Conservation (phyloP, 2,113 vertebrate species). For the Phoxinus phoxinus region DNA sequence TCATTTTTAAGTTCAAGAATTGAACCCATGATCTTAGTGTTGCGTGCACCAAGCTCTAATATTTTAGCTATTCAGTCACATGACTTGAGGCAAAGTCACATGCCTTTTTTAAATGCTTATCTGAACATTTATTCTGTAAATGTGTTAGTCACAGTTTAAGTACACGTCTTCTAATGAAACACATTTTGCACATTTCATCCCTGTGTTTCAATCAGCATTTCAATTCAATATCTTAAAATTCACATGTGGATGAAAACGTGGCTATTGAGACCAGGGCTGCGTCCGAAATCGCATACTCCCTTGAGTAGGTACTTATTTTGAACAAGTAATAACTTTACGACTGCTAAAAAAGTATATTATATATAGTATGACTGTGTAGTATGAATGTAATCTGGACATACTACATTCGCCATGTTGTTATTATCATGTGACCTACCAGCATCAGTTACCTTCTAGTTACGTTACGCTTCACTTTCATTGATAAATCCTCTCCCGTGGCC, state of each 20-base stretch:
- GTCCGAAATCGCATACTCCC: no score
- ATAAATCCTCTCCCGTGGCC: no score
- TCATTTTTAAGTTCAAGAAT: not conserved
- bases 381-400: no score
- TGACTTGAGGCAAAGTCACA: not conserved
- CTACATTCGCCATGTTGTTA: no score
- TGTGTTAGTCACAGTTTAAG: not conserved
- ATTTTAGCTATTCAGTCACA: not conserved
- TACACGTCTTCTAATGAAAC: no score
- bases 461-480: no score
- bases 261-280: not conserved
- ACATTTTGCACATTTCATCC: not conserved
- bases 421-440: no score
- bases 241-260: not conserved
- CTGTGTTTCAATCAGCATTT: not conserved
- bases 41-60: not conserved
- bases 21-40: not conserved
- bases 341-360: no score
- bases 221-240: not conserved
- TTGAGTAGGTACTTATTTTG: no score
- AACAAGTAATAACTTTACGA: no score
- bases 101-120: not conserved
- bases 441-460: no score
- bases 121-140: not conserved
- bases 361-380: no score